These are phyloP conservation scores for Schizopygopsis pylzovi DNA, from an alignment of 2,797 vertebrate genomes.

Conservation along the genomic window DNA sequence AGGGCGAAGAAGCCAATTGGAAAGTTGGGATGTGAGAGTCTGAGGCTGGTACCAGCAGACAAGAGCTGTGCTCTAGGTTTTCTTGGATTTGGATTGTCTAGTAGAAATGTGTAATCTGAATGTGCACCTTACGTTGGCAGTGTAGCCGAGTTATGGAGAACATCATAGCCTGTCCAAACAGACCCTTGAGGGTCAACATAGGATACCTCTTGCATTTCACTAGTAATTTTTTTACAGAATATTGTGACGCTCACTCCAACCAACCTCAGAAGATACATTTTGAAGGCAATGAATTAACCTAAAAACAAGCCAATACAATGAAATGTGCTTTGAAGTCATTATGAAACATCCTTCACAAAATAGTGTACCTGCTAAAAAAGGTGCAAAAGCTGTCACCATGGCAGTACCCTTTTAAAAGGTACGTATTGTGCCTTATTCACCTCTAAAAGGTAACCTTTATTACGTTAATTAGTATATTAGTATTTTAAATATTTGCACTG, in stretches of 20 bases:
- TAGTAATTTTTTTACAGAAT: constrained; percentile 10
- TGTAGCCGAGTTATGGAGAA: constrained; percentile 37
- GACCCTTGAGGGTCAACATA: constrained; percentile 10
- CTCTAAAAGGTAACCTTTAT: not conserved
- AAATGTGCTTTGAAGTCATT: not conserved
- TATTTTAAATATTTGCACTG: not conserved
- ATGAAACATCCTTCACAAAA: not conserved
- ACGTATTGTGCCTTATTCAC: not conserved
- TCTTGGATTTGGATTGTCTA: constrained; percentile 61
- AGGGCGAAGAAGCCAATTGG: constrained; percentile 62
- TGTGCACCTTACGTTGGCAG: constrained; percentile 60
- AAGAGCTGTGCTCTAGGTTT: constrained; percentile 63
- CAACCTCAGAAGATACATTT: not conserved
- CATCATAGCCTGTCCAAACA: constrained; percentile 15
- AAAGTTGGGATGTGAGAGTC: constrained; percentile 68
- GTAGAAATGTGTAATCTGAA: constrained; percentile 64
- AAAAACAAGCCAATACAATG: not conserved
- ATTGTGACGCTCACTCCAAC: constrained; percentile 7
- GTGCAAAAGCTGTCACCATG: not conserved
- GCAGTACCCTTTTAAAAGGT: not conserved
- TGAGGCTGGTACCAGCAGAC: constrained; percentile 63
- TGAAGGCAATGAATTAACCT: not conserved
- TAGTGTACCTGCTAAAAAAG: not conserved
- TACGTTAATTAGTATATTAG: not conserved
- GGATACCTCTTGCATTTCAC: constrained; percentile 24